Percentiles rank a stretch among this genome's conserved stretches.
Conservation (phyloP, 1,140 invertebrate species). For the Pseudomyrmex concolor region DNA sequence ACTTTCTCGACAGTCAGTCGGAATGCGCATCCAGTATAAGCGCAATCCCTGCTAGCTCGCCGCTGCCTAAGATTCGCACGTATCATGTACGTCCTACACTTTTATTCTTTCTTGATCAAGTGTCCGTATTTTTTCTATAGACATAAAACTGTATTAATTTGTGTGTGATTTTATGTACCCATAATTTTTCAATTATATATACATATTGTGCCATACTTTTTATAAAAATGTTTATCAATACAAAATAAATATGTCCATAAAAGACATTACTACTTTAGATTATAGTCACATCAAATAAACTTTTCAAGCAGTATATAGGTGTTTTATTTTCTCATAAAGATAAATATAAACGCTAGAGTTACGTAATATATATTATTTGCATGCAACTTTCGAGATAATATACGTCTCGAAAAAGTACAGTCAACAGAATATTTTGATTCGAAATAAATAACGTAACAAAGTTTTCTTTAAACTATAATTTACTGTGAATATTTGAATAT, state of each 20-base stretch:
- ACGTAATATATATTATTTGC: slow-evolving; percentile 11
- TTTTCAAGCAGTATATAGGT: slow-evolving; percentile 48
- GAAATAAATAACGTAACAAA: no score
- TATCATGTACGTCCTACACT: slow-evolving; percentile 81
- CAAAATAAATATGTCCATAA: background rate
- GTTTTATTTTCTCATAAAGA: slow-evolving; percentile 46
- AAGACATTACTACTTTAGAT: slow-evolving; percentile 20
- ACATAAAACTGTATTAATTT: background rate
- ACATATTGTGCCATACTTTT: slow-evolving; percentile 8
- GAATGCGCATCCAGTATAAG: slow-evolving; percentile 92
- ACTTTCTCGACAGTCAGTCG: slow-evolving; percentile 94
- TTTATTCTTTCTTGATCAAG: slow-evolving; percentile 76
- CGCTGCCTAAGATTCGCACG: slow-evolving; percentile 78
- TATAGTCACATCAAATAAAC: slow-evolving; percentile 40
- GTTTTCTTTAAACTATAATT: no score
- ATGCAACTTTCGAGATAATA: background rate
- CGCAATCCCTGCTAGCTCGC: slow-evolving; percentile 82
- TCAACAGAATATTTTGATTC: no score
- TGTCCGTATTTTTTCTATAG: slow-evolving; percentile 78
- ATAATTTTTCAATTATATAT: background rate
- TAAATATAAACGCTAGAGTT: background rate
- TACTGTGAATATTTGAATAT: no score
- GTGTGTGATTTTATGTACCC: slow-evolving; percentile 9
- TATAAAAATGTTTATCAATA: slow-evolving; percentile 5
- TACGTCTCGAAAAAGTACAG: background rate